These are phyloP conservation scores for Cyprinodon tularosa DNA, from an alignment of 2,113 vertebrate species.

Conservation along the genomic window DNA sequence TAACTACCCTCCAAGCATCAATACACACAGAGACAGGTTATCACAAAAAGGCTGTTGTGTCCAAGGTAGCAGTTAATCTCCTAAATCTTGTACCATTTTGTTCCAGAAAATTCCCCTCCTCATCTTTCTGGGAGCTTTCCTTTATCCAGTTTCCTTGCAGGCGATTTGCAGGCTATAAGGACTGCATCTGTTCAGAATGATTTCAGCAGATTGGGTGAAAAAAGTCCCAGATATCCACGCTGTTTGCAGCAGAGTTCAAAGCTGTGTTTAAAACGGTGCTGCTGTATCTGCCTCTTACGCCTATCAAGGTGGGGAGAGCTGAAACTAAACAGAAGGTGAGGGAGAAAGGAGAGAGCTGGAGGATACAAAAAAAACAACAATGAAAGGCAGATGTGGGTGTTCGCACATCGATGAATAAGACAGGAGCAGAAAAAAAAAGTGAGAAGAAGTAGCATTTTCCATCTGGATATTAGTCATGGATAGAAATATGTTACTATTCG, in stretches of 20 bases:
- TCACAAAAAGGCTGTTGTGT: slow-evolving; percentile 39
- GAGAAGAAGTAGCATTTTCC: slow-evolving; percentile 17
- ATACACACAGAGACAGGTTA: slow-evolving; percentile 9
- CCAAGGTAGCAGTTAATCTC: slow-evolving; percentile 19
- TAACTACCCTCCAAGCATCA: slow-evolving; percentile 20
- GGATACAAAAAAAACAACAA: neutral
- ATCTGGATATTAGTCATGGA: slow-evolving; percentile 42
- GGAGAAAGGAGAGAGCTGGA: slow-evolving; percentile 19
- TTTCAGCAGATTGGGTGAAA: slow-evolving; percentile 15
- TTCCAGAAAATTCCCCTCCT: slow-evolving; percentile 18
- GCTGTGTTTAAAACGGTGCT: slow-evolving; percentile 8
- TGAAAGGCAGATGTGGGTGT: slow-evolving; percentile 43
- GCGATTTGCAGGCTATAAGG: slow-evolving; percentile 12
- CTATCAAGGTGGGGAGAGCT: slow-evolving; percentile 23
- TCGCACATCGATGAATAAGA: slow-evolving; percentile 40
- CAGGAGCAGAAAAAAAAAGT: slow-evolving; percentile 23
- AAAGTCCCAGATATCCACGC: slow-evolving; percentile 5
- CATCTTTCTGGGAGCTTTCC: slow-evolving; percentile 16
- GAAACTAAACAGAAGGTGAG: slow-evolving; percentile 23
- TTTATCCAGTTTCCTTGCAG: slow-evolving; percentile 11
- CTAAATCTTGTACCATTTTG: slow-evolving; percentile 15
- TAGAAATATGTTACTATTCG: slow-evolving; percentile 41
- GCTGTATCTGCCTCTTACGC: slow-evolving; percentile 18
- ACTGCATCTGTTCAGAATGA: slow-evolving; percentile 18
- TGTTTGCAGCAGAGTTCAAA: slow-evolving; percentile 28